These are phyloP conservation scores for Syndactyla subalaris DNA, from an alignment of 2,797 vertebrate species.

Conservation along the genomic window DNA sequence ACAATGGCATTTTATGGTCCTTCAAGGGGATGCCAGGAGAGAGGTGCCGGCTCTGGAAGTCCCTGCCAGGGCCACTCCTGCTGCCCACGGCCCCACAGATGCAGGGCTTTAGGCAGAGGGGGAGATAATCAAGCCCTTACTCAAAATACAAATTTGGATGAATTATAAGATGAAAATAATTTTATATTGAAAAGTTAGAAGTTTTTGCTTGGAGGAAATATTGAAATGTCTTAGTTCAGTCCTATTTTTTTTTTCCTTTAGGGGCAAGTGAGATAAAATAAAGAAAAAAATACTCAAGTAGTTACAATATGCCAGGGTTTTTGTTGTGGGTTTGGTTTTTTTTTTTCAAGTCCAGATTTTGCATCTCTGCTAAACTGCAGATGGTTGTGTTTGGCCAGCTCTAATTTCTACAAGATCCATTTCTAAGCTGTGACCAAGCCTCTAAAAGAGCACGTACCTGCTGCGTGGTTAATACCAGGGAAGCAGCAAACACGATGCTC, in stretches of 20 bases:
- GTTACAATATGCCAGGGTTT: accelerated
- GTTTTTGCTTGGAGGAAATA: neutral
- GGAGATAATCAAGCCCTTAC: neutral
- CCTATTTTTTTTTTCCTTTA: neutral
- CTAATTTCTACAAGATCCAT: neutral
- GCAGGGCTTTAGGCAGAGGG: neutral
- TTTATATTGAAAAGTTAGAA: neutral
- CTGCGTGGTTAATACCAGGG: neutral
- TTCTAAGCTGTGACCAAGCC: neutral
- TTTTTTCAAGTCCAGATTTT: neutral
- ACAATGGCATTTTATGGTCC: neutral
- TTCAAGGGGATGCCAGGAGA: neutral
- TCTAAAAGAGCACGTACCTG: neutral
- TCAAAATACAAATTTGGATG: neutral
- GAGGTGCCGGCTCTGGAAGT: neutral
- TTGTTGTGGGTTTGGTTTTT: neutral
- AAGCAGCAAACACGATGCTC: neutral
- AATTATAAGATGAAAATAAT: neutral
- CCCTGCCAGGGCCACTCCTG: neutral
- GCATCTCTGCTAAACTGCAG: neutral
- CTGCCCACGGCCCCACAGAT: neutral
- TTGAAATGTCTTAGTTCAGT: neutral
- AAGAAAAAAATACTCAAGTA: neutral
- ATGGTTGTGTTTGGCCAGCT: neutral
- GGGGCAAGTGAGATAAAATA: neutral